Conservation (phyloP, 2,888 invertebrate genomes). For the Phengaris alcon region DNA sequence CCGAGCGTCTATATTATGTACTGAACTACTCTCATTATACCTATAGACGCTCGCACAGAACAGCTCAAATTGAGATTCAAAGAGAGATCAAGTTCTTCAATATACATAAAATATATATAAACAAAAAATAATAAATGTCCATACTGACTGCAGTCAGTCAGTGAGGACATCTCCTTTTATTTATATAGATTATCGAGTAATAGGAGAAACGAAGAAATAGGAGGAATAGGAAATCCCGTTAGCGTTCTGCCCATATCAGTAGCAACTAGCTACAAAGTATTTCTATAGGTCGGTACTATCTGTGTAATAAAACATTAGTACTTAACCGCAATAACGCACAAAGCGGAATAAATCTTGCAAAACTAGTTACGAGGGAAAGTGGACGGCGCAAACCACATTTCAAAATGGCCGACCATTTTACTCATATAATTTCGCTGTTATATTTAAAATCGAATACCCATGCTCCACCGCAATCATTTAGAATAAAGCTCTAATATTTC, state of each 20-base stretch:
- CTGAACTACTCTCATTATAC: too few species aligned
- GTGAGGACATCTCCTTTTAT: too few species aligned
- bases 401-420: conserved; percentile 25
- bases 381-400: neutral
- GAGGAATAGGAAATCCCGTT: neutral
- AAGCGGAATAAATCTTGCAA: conserved; percentile 29
- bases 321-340: conserved; percentile 25
- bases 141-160: too few species aligned
- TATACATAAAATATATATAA: too few species aligned
- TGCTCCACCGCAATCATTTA: conserved; percentile 13
- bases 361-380: conserved; percentile 28
- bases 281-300: neutral
- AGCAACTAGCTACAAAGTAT: neutral
- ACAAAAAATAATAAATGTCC: too few species aligned
- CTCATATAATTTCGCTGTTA: conserved; percentile 25
- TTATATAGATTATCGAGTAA: too few species aligned
- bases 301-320: conserved; percentile 18
- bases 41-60: too few species aligned
- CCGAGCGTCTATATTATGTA: too few species aligned
- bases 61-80: too few species aligned
- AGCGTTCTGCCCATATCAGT: neutral
- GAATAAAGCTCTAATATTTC: conserved; percentile 18
- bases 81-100: too few species aligned
- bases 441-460: conserved; percentile 13
- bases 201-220: neutral